Conservation (phyloP, 2,888 invertebrate species). For the Pogonocherus hispidulus region DNA sequence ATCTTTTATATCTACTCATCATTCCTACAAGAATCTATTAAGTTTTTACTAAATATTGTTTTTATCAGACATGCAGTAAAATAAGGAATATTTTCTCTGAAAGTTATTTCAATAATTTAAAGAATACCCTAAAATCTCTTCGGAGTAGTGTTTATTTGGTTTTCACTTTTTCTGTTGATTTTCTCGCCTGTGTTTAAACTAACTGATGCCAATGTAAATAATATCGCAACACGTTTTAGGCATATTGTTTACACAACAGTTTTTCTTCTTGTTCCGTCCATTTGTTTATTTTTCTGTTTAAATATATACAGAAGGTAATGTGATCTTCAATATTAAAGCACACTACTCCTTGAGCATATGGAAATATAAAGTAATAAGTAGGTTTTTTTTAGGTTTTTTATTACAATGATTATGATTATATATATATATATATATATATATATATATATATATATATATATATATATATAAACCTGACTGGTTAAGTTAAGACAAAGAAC, state of each 20-base stretch:
- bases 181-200: constrained; percentile 59
- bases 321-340: constrained; percentile 40
- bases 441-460: no score
- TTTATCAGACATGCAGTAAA: no score
- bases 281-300: constrained; percentile 53
- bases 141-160: constrained; percentile 53
- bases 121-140: constrained; percentile 15
- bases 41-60: no score
- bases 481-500: no score
- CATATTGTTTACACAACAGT: constrained; percentile 54
- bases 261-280: constrained; percentile 55
- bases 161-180: constrained; percentile 61
- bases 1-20: no score
- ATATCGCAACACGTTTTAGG: constrained; percentile 55
- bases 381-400: no score
- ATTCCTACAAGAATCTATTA: no score
- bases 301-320: constrained; percentile 50
- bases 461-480: no score
- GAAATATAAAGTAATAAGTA: background rate
- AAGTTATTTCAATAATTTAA: constrained; percentile 19
- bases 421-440: no score
- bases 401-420: no score
- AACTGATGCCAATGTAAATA: constrained; percentile 60
- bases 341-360: background rate
- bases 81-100: background rate